These are phyloP conservation scores for Semaprochilodus insignis DNA, from an alignment of 2,797 vertebrate species.

Conservation along the genomic window DNA sequence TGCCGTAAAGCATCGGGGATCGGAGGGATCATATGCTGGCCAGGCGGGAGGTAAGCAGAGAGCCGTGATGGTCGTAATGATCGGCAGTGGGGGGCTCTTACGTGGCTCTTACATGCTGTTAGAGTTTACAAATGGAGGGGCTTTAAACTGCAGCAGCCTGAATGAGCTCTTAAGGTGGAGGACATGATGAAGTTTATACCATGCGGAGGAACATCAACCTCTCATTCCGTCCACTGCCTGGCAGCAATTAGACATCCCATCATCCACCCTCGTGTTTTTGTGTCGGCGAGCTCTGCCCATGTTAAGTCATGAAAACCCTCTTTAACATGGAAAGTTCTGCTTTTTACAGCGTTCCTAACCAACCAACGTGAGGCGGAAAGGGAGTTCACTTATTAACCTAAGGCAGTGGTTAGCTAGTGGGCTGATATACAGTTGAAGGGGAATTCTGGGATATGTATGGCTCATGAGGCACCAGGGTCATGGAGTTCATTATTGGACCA, in stretches of 20 bases:
- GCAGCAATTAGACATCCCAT: constrained; percentile 7
- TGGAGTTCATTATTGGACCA: not conserved
- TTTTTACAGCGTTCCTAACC: constrained; percentile 26
- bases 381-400: constrained; percentile 9
- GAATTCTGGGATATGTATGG: not conserved
- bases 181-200: constrained; percentile 3
- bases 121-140: not conserved
- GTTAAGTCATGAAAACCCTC: constrained; percentile 24
- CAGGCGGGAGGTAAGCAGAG: constrained; percentile 61
- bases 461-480: not conserved
- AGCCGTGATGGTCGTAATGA: constrained; percentile 65
- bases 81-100: not conserved
- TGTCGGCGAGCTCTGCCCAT: constrained; percentile 17
- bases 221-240: constrained; percentile 25
- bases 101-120: constrained; percentile 20
- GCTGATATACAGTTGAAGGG: constrained; percentile 4
- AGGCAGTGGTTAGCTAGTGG: constrained; percentile 23
- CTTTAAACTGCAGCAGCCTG: not conserved
- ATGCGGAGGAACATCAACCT: constrained; percentile 19
- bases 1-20: constrained; percentile 73
- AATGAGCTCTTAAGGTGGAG: not conserved
- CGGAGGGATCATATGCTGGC: constrained; percentile 69
- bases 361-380: constrained; percentile 7
- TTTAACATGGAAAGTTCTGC: constrained; percentile 42
- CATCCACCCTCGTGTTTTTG: constrained; percentile 7